A percentile compares a stretch with the other conserved stretches of the same genome.
Evolutionary conservation across 37 sponge, comb jelly and placozoan genomes (phyloP).

Genomic region (Aplysina aerophoba): DNA sequence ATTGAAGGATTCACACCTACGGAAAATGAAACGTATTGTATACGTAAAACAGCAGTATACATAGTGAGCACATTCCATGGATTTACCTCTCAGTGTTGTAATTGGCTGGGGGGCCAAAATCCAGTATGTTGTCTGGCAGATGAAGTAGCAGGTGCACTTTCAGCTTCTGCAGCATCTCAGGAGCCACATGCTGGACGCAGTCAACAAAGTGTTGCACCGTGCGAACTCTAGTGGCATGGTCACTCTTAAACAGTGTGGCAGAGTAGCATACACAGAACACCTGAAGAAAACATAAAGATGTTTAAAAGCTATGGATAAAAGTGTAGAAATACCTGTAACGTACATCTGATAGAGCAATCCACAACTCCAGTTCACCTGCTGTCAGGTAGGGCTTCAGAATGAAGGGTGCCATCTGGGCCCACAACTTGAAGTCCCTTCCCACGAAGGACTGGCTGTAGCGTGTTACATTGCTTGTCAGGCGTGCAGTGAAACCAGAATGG

Average conservation of each 20-base stretch:
- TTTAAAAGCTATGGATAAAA: neutral
- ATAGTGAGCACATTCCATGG: neutral
- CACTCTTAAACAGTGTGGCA: neutral
- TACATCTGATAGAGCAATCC: conserved; percentile 10
- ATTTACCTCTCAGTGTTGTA: conserved; percentile 61
- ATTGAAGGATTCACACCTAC: conserved; percentile 62
- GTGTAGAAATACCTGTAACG: neutral
- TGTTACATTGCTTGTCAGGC: conserved; percentile 17
- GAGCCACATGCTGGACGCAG: neutral
- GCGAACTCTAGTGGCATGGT: neutral
- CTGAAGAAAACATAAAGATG: neutral
- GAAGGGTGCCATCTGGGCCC: conserved; percentile 49
- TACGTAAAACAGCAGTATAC: neutral
- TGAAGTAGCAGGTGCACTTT: conserved; percentile 60
- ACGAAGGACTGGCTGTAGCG: conserved; percentile 37
- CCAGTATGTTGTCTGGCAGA: conserved; percentile 38
- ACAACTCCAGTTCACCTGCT: conserved; percentile 5
- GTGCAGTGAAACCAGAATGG: conserved; percentile 31
- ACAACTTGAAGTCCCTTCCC: conserved; percentile 50
- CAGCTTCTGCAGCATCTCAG: conserved; percentile 15
- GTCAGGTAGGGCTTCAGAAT: conserved; percentile 37
- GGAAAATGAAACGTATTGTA: neutral
- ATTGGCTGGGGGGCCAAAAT: conserved; percentile 47
- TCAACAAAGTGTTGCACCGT: conserved; percentile 32
- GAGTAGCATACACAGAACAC: neutral